A percentile compares a stretch with the other conserved stretches of the same genome.
Evolutionary conservation across 2,888 invertebrate genomes (phyloP).

Genomic region (Teleiodes luculella): DNA sequence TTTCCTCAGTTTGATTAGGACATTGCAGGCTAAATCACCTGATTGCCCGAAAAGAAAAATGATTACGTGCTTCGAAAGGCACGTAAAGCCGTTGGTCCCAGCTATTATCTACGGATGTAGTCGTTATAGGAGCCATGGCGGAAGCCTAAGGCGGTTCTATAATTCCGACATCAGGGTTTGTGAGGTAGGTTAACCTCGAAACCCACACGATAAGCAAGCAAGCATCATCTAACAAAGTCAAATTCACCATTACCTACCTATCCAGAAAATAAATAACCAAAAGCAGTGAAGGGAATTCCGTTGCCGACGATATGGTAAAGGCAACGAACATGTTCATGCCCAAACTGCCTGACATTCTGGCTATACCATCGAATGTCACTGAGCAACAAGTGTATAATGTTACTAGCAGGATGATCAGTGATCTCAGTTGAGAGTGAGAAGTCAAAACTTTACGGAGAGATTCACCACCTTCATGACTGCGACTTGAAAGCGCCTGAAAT

Average conservation of each 20-base stretch:
- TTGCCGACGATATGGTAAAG: neutral
- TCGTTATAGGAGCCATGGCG: no score
- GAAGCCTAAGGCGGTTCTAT: no score
- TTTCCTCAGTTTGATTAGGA: no score
- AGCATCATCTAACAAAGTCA: no score
- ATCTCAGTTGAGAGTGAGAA: neutral
- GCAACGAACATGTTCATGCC: neutral
- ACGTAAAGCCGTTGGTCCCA: no score
- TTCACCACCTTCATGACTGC: neutral
- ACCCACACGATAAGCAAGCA: no score
- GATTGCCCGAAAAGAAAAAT: no score
- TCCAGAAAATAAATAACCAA: constrained; percentile 47
- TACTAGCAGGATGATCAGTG: neutral
- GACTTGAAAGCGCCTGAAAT: neutral
- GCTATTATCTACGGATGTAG: no score
- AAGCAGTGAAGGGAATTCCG: neutral
- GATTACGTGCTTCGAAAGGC: no score
- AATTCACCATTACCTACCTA: constrained; percentile 35
- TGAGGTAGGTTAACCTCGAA: no score
- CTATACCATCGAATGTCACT: constrained; percentile 9
- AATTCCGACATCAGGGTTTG: no score
- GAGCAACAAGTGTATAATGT: neutral
- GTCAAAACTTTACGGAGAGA: neutral
- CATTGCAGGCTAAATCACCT: no score
- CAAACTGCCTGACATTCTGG: neutral